A percentile compares a stretch with the other conserved stretches of the same genome.
These are phyloP conservation scores for Terrapene triunguis DNA, from an alignment of 2,113 vertebrate species.

Conservation along the genomic window DNA sequence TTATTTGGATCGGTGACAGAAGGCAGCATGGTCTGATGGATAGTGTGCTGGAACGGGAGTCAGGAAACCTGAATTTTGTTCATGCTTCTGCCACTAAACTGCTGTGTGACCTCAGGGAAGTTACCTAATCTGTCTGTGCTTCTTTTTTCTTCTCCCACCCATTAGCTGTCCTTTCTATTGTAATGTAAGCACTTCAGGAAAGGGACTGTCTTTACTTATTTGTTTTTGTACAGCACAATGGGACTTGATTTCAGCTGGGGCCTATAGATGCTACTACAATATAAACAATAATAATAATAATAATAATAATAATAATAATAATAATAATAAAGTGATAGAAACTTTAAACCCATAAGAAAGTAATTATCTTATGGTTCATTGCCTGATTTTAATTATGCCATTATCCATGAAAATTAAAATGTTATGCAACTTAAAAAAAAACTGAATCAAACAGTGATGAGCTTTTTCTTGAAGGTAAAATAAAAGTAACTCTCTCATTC, in stretches of 20 bases:
- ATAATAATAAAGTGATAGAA: background rate
- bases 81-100: background rate
- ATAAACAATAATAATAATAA: background rate
- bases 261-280: background rate
- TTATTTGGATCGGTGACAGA: background rate
- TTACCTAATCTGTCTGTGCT: background rate
- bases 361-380: background rate
- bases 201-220: background rate
- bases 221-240: background rate
- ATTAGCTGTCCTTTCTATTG: fast-evolving
- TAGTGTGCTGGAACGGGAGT: background rate
- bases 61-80: background rate
- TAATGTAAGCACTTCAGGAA: fast-evolving
- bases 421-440: background rate
- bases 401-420: background rate
- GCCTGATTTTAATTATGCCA: background rate
- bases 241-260: background rate
- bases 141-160: background rate
- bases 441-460: background rate
- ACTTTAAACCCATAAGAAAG: background rate
- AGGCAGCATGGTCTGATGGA: background rate
- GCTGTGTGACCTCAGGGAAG: background rate
- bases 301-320: background rate
- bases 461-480: background rate
- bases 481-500: background rate